These are phyloP conservation scores for Sarotherodon lohbergeri DNA, from an alignment of 2,113 vertebrate species.

Conservation along the genomic window DNA sequence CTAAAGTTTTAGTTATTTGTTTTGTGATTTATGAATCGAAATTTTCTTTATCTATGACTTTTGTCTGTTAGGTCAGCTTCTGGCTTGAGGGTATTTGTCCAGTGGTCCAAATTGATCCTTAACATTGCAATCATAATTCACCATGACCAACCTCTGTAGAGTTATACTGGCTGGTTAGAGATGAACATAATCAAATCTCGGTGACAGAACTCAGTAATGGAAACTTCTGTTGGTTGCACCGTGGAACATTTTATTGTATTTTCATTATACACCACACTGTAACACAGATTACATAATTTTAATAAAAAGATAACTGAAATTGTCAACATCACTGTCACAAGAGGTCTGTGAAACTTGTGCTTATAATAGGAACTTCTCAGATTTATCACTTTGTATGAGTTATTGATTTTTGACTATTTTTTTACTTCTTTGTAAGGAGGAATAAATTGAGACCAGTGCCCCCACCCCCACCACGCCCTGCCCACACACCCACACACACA, in stretches of 20 bases:
- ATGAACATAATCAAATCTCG: neutral
- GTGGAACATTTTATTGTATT: constrained; percentile 23
- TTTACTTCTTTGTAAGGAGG: neutral
- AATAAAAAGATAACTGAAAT: neutral
- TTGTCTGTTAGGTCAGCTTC: neutral
- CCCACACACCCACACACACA: neutral
- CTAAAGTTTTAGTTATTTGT: neutral
- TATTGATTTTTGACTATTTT: neutral
- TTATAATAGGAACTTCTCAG: neutral
- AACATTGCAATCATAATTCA: neutral
- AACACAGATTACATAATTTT: neutral
- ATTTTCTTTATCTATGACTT: neutral
- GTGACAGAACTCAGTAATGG: neutral
- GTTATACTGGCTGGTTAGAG: neutral
- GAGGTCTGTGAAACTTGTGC: neutral
- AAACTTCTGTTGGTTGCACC: neutral
- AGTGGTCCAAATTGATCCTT: neutral
- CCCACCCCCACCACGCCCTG: neutral
- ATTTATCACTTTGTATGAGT: neutral
- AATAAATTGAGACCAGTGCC: neutral
- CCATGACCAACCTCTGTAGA: neutral
- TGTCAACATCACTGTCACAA: neutral
- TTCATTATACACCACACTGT: neutral
- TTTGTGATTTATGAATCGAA: neutral
- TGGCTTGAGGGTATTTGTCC: neutral